Conservation (phyloP, 2,113 vertebrate genomes). For the Myxocyprinus asiaticus region DNA sequence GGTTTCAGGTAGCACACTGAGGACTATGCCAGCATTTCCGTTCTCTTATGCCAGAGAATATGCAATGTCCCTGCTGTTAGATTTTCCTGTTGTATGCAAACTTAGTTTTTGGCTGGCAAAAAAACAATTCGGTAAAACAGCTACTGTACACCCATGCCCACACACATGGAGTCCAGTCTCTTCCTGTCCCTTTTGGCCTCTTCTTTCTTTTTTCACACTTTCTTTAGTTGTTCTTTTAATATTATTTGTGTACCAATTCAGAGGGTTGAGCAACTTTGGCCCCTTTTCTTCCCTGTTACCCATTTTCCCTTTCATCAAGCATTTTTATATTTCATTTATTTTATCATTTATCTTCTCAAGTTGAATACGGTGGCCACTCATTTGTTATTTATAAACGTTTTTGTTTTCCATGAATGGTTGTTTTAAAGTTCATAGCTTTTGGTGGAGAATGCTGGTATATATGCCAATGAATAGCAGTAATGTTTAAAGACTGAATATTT, state of each 20-base stretch:
- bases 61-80: conserved; percentile 35
- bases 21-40: too few species aligned
- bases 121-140: conserved; percentile 12
- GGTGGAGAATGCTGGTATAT: not conserved
- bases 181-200: not conserved
- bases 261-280: not conserved
- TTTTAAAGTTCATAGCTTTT: conserved; percentile 29
- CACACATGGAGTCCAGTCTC: not conserved
- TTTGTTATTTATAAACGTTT: conserved; percentile 20
- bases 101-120: conserved; percentile 31
- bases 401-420: conserved; percentile 21
- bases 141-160: too few species aligned
- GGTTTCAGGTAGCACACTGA: not conserved
- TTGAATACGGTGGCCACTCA: conserved; percentile 11
- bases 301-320: not conserved
- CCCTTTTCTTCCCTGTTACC: not conserved
- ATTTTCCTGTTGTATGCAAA: conserved; percentile 19
- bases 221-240: not conserved
- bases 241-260: conserved; percentile 13
- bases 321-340: conserved; percentile 18
- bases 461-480: conserved; percentile 35
- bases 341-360: not conserved
- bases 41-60: conserved; percentile 13
- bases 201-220: not conserved
- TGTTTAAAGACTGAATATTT: conserved; percentile 39